phyloP scores from a whole-genome alignment of 2,888 invertebrate species.

The Leptodirus hochenwartii region DNA sequence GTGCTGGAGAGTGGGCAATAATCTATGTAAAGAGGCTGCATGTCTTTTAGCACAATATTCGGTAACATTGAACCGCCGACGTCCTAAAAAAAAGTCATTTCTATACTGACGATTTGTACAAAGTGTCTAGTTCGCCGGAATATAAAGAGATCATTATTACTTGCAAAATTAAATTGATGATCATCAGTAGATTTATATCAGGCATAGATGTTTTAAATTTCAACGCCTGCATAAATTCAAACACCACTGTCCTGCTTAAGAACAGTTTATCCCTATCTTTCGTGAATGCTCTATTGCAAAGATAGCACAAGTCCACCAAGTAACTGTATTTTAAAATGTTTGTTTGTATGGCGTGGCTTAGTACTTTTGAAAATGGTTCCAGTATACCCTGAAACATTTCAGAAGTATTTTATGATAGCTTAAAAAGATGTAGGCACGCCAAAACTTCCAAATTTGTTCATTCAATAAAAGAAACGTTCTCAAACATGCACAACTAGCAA shows the following conservation, averaged over 20 bases:
- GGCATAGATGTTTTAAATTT: constrained; percentile 91
- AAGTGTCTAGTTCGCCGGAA: constrained; percentile 3
- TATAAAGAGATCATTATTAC: constrained; percentile 22
- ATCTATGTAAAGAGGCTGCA: constrained; percentile 23
- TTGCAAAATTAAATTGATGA: constrained; percentile 77
- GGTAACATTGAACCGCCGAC: constrained; percentile 74
- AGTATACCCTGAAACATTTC: constrained; percentile 48
- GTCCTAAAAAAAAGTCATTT: constrained; percentile 31
- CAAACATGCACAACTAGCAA: no score
- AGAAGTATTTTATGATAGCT: no score
- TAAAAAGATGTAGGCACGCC: no score
- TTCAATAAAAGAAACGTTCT: no score
- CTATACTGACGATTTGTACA: neutral
- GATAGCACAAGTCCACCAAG: constrained; percentile 73
- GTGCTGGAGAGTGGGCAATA: constrained; percentile 44
- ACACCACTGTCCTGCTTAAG: constrained; percentile 78
- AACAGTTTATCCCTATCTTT: constrained; percentile 90
- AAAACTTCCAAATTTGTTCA: no score
- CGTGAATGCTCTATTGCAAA: constrained; percentile 76
- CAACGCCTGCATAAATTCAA: constrained; percentile 86
- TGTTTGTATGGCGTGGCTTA: constrained; percentile 85
- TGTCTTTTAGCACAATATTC: constrained; percentile 47
- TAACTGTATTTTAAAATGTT: constrained; percentile 60
- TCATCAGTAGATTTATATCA: constrained; percentile 81
- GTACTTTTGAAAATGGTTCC: constrained; percentile 89